Percentiles rank a stretch among this genome's conserved stretches.
These are phyloP conservation scores for Ecliptopera silaceata DNA, from an alignment of 2,888 invertebrate species.

Conservation along the genomic window DNA sequence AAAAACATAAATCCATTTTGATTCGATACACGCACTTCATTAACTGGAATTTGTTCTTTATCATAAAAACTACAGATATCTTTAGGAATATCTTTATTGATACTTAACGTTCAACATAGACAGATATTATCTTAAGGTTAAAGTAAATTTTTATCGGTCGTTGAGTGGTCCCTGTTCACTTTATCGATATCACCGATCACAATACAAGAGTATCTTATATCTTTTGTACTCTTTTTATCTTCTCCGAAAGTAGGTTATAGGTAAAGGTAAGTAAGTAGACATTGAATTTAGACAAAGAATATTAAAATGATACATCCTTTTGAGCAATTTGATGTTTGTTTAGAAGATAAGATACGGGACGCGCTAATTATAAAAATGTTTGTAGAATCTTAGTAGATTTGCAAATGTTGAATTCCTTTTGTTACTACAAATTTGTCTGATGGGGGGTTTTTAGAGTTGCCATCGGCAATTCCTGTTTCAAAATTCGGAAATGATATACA, in stretches of 20 bases:
- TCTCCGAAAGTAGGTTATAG: background rate
- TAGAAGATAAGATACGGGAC: conserved; percentile 46
- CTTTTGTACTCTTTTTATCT: background rate
- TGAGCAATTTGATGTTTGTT: conserved; percentile 3
- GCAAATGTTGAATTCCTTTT: conserved; percentile 80
- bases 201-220: background rate
- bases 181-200: background rate
- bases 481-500: conserved; percentile 50
- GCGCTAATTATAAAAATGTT: conserved; percentile 33
- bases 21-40: too few species aligned
- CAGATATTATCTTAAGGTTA: background rate
- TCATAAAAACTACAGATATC: too few species aligned
- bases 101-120: too few species aligned
- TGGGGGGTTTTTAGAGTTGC: conserved; percentile 45
- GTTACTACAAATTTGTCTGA: conserved; percentile 11
- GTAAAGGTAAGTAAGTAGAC: conserved; percentile 28
- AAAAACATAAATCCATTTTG: too few species aligned
- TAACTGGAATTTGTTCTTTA: too few species aligned
- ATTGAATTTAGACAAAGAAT: conserved; percentile 7
- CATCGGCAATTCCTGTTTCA: conserved; percentile 24
- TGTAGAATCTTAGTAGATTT: conserved; percentile 37
- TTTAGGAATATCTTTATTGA: too few species aligned
- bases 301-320: conserved; percentile 4
- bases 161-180: background rate
- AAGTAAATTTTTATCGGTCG: background rate